Evolutionary conservation across 2,113 vertebrate species (phyloP).

Genomic region (Laticauda colubrina): DNA sequence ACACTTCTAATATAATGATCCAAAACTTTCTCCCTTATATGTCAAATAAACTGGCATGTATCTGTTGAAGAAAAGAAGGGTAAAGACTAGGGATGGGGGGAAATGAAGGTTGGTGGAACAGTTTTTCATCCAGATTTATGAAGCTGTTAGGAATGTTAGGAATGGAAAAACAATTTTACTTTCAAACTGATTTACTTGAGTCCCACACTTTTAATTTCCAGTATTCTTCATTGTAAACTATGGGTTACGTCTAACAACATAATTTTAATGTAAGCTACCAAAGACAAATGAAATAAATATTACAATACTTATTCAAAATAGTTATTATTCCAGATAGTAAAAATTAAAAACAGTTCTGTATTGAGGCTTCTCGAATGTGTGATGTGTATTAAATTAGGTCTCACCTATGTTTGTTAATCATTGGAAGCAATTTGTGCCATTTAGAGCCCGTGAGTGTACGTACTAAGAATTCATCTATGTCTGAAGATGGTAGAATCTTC

Average conservation of each 20-base stretch:
- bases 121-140: not conserved
- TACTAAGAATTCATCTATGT: not conserved
- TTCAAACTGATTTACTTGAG: not conserved
- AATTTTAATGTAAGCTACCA: not conserved
- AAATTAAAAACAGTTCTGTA: not conserved
- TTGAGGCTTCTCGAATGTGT: not conserved
- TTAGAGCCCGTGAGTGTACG: not conserved
- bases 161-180: not conserved
- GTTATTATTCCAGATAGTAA: not conserved
- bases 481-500: not conserved
- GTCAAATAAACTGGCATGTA: not conserved
- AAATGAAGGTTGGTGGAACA: not conserved
- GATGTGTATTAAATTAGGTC: not conserved
- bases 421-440: not conserved
- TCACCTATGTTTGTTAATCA: not conserved
- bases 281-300: not conserved
- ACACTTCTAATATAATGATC: not conserved
- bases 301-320: not conserved
- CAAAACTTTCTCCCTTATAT: not conserved
- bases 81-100: not conserved
- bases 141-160: not conserved
- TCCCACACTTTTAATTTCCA: not conserved
- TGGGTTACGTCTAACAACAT: not conserved
- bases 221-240: not conserved
- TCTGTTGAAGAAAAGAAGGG: not conserved